Evolutionary conservation across 2,888 invertebrate species (phyloP), one percentile per base, ranked within the genome.

Genomic region (Dendrolimus pini): DNA sequence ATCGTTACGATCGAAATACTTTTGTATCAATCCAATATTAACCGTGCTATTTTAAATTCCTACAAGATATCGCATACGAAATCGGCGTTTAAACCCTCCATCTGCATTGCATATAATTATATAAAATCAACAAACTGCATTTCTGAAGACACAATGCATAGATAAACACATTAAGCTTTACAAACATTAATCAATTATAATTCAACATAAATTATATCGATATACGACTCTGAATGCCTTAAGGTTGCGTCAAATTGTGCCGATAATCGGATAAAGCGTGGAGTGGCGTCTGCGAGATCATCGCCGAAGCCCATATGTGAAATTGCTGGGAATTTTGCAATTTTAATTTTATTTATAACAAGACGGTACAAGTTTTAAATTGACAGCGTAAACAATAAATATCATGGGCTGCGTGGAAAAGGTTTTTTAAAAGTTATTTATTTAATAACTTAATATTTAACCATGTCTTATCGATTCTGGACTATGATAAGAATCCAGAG

Each of bases 321-420:
- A 89, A 89, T 89, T 86, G 87, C 77, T 87, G 81, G 74, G 82
- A 83, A 85, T 86, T 89, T 89, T 88, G 85, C 86, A 89, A 90
- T 90, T 90, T 90, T 88, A 89, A 89, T 89, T 90, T 89, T 85
- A 89, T 89, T 89, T 89, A 86, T 89, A 87, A 84, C 82, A 76
- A 78, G 61, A 61, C 61, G 62, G 61, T 65, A 41, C 59, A 80
- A 80, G 66, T n/a, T 56, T 65, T 55, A 58, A 70, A 72, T 61
- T 60, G 10, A 7, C 3, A 65, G 74, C 72, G 74, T 47, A 9
- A 47, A 47, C 12, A 47, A 30, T 30, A 30, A 30, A 30, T 30
- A 30, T 3, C 30, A 30, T 30, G 30, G 1, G 18, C 3, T 18
- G 18, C 18, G 2, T 18, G 18, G 6, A 30, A 30, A 30, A 30